Evolutionary conservation across 2,888 invertebrate genomes (phyloP), one percentile per base, ranked within the genome.

Genomic region (Zygogramma bicolorata): DNA sequence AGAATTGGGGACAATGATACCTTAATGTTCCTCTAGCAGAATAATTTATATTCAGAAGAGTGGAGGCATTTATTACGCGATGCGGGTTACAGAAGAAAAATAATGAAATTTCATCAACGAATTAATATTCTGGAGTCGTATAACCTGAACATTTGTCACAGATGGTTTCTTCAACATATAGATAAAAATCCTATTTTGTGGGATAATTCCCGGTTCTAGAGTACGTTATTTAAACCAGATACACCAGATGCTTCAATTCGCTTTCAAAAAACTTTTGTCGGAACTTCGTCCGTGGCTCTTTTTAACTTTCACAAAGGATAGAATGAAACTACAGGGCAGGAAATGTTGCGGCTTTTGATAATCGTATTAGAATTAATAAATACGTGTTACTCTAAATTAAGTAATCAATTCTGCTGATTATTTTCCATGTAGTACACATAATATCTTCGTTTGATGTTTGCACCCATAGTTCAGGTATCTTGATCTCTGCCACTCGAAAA

Each of bases 111-210:
- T 53, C 27, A 27, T 53, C 53, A 53, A n/a, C 5, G 53, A 53
- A 27, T 53, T 62, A 63, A 57, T 40, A 62, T 69, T 62, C 69
- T 42, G 20, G 53, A 20, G 27, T 15, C 69, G 38, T 57, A 57
- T 42, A 29, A 63, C 57, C 42, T 69, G 63, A 53, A 38, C 40
- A 62, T 62, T 57, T 18, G 62, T 38, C 69, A 57, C 69, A 69
- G 62, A 57, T 69, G 69, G 69, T 25, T 53, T 53, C 38, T 63
- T 63, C 62, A 18, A 38, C 61, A 62, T 31, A 57, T 69, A 42
- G 42, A 67, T 67, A 67, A 67, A 69, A 69, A 69, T 62, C 57
- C 62, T 38, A 63, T 63, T 61, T 69, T 42, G 38, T 42, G 27
- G 60, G 58, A 58, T 60, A 49, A 46, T 62, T 18, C 53, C 29